Conservation (phyloP, 1,140 invertebrate genomes). For the Drosophila pandora region DNA sequence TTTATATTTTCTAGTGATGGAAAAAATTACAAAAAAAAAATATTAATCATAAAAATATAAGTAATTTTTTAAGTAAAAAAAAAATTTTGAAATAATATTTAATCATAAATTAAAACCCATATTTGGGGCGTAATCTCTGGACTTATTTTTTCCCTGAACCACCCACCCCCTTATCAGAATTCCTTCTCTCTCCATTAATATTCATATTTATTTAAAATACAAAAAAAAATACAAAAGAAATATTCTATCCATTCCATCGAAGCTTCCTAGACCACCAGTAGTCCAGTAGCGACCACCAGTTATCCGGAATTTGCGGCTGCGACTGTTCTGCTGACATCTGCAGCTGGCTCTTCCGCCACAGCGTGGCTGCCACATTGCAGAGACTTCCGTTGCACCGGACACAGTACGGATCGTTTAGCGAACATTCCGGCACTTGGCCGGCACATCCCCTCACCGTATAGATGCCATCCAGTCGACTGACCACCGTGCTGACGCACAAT, state of each 20-base stretch:
- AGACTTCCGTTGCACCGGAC: conserved; percentile 73
- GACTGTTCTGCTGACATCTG: neutral
- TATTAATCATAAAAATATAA: too few species aligned
- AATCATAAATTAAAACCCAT: too few species aligned
- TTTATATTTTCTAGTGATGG: neutral
- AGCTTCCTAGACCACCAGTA: conserved; percentile 38
- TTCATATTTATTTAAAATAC: too few species aligned
- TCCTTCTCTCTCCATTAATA: too few species aligned
- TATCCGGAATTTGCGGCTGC: neutral
- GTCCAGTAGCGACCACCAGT: conserved; percentile 10
- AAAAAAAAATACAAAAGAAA: too few species aligned
- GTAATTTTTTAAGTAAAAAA: too few species aligned
- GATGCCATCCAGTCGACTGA: conserved; percentile 55
- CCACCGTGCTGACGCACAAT: conserved; percentile 70
- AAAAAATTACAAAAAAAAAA: too few species aligned
- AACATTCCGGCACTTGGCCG: conserved; percentile 67
- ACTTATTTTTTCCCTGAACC: too few species aligned
- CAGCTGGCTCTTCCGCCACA: conserved; percentile 41
- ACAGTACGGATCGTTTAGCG: conserved; percentile 69
- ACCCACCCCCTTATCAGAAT: too few species aligned
- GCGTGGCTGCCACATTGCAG: conserved; percentile 63
- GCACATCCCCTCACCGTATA: conserved; percentile 72
- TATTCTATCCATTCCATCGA: conserved; percentile 4
- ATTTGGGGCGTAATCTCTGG: too few species aligned
- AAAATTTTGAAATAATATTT: too few species aligned